Evolutionary conservation across 2,797 vertebrate species (phyloP), one percentile per base, ranked within the genome.

Genomic region (Sebastiscus albofasciatus): DNA sequence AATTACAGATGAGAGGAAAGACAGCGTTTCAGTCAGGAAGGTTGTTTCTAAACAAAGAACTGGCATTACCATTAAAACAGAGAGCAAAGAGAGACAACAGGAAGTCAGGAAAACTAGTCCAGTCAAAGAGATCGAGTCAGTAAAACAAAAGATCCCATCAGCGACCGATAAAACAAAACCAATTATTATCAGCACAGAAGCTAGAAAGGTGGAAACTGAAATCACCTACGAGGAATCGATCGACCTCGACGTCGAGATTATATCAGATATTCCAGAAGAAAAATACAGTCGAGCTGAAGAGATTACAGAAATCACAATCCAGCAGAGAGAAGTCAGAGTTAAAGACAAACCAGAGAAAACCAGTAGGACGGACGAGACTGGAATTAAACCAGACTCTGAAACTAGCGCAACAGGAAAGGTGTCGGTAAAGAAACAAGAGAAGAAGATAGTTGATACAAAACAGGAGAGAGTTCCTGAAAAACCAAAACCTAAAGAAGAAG

Each of bases 1-100:
- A 27, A 66, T 61, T n/a, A 31, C 52, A 67, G 86, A 81, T 9
- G 71, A 90, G 60, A 84, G 72, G 29, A 86, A 55, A 70, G 80
- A 81, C 29, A 6, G 49, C 26, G 1, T 7, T 20, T 33, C 52
- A 27, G 27, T 61, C 20, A 81, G 54, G 18, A 34, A 54, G 8
- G 66, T 52, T 0, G 6, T 42, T 36, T 66, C 69, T 7, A 22
- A 12, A 34, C 58, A 33, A 29, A 1, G 69, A 72, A 42, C 67
- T 7, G 33, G 18, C 3, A 6, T 39, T 8, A 42, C 4, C n/a
- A 34, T 82, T 8, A 72, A 62, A 74, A 42, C 67, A 72, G 64
- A 81, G 13, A 79, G 55, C 26, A 56, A 66, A 74, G 64, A 26
- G 6, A 78, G 26, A 34, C 12, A 20, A 27, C 59, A 71, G 61